Evolutionary conservation across 2,888 invertebrate genomes (phyloP), one percentile per base, ranked within the genome.

Genomic region (Eupithecia insigniata): DNA sequence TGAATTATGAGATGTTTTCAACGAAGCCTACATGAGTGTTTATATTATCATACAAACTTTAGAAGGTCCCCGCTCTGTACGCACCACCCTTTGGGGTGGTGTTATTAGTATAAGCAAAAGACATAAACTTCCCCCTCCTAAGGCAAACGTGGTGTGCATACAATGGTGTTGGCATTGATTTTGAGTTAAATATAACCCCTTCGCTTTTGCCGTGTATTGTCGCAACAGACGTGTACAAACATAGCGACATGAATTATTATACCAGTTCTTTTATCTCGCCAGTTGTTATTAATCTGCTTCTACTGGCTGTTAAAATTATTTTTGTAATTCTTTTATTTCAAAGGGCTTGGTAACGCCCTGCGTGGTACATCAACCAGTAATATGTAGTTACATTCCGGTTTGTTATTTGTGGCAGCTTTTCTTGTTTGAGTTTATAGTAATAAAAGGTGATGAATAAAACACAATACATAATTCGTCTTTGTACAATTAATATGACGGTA

Each of bases 51-150:
- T 90, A 90, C 90, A 87, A 90, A 91, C 88, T 91, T 91, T 87
- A 85, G 89, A 85, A 86, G 87, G 87, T 85, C 87, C 85, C 87
- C 80, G 84, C 85, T 84, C 79, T 84, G 83, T 88, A 90, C 88
- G 88, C 85, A 88, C 88, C 91, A 89, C 92, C 92, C 92, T 88
- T 87, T 84, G 82, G 86, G 88, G 85, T 91, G 91, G 89, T 88
- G 89, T 91, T 92, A 92, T 92, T 92, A 92, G 92, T 92, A 90
- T 90, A 90, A 90, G 91, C 90, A 91, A 89, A 90, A 91, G 91
- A 91, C 90, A 91, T 90, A 91, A 90, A 88, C 84, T 87, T 85
- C 88, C 86, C 89, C 88, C 87, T 87, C 77, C 80, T 78, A 78
- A 83, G 80, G 79, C 84, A 85, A 87, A 91, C 92, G 89, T 84